Evolutionary conservation across 2,113 vertebrate genomes (phyloP), one percentile per base, ranked within the genome.

Genomic region (Calypte anna): DNA sequence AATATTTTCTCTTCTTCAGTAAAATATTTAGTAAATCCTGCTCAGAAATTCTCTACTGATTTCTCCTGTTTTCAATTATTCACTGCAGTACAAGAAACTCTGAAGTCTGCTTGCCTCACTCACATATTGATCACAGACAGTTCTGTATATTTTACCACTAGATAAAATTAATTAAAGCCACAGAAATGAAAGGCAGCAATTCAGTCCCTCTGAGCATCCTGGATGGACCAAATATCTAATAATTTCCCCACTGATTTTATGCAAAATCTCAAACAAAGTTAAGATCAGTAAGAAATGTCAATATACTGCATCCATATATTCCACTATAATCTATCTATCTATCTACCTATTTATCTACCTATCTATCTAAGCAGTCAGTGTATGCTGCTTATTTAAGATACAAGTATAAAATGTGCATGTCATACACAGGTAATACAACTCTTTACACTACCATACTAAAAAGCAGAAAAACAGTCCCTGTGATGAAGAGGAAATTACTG

Each of bases 41-140:
- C 72, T 95, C 87, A 91, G 87, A 96, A 93, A 90, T 91, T 95
- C 88, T 97, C 81, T 86, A 33, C 93, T 90, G 67, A 94, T 87
- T 94, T 96, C 70, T 93, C 62, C 85, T 44, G 70, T 80, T 97
- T 97, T 96, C 87, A 96, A 84, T 97, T 97, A 96, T 95, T 95
- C 62, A 95, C 38, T 76, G 82, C 82, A 68, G 72, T 95, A 82
- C n/a, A 73, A 93, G 57, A 87, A 93, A 86, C 74, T 86, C 78
- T 91, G 70, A 83, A 78, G 61, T 57, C 86, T 28, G 50, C 44
- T 62, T 92, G 80, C 73, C 69, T 93, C 83, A 72, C 73, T 94
- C 85, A 88, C 69, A 82, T 91, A 96, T 96, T 84, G 94, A 97
- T 90, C 88, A 88, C 58, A 89, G 67, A 86, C 19, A 7, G 1